phyloP scores from a whole-genome alignment of 1,140 invertebrate genomes.

The Ceratosolen fusciceps region DNA sequence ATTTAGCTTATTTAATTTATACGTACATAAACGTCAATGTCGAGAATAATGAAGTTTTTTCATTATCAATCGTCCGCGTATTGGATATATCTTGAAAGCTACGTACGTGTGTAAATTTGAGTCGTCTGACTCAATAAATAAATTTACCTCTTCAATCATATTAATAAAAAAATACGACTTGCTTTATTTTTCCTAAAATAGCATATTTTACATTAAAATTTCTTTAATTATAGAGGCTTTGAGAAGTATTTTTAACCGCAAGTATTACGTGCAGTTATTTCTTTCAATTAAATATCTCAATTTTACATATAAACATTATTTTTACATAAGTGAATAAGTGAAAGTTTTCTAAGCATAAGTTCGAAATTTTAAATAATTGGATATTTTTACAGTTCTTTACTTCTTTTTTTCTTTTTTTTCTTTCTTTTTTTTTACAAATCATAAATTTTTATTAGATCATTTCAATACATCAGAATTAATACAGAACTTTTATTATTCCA shows the following conservation, averaged over 20 bases:
- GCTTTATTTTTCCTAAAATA: background rate
- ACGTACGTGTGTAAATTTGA: background rate
- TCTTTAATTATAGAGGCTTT: background rate
- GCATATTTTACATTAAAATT: background rate
- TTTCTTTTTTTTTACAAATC: slow-evolving; percentile 14
- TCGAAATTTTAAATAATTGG: slow-evolving; percentile 16
- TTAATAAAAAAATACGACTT: background rate
- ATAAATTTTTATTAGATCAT: slow-evolving; percentile 12
- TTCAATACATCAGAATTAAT: slow-evolving; percentile 17
- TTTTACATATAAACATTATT: slow-evolving; percentile 15
- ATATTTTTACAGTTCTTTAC: slow-evolving; percentile 14
- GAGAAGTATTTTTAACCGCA: background rate
- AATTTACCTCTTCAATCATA: background rate
- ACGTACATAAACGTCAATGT: background rate
- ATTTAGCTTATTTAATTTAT: background rate
- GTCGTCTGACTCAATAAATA: background rate
- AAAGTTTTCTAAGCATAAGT: background rate
- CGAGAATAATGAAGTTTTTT: background rate
- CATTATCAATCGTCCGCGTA: background rate
- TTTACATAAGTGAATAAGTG: slow-evolving; percentile 16
- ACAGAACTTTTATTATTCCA: background rate
- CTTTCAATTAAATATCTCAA: background rate
- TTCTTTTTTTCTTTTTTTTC: too few relatives aligned
- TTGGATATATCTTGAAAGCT: background rate
- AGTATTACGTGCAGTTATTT: background rate